Conservation (phyloP, 2,888 invertebrate genomes). For the Imbricaverruca yamaguchii region DNA sequence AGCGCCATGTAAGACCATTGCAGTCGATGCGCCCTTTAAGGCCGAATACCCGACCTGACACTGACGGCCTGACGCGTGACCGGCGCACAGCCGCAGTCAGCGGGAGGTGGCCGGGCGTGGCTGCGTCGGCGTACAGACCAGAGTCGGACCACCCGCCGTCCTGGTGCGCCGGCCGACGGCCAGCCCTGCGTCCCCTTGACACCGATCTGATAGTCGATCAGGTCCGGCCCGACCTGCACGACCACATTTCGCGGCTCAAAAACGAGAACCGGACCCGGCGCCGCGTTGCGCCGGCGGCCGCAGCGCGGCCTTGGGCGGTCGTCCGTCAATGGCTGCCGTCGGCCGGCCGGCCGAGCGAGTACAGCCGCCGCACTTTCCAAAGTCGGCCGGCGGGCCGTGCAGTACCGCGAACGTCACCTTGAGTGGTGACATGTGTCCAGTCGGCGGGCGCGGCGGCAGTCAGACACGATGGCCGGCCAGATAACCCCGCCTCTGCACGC, state of each 20-base stretch:
- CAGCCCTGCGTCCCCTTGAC: not conserved
- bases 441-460: no score
- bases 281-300: not conserved
- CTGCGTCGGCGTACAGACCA: no score
- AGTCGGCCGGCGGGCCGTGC: not conserved
- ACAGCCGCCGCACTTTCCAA: not conserved
- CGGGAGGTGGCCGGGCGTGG: no score
- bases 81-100: no score
- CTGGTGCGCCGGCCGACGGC: not conserved
- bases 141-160: no score
- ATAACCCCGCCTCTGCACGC: no score
- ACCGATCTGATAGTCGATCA: not conserved
- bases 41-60: no score
- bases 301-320: not conserved
- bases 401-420: not conserved
- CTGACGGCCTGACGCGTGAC: no score
- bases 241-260: not conserved
- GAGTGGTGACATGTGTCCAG: not conserved
- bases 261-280: not conserved
- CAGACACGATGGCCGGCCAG: no score
- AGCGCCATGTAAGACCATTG: no score
- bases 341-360: not conserved
- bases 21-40: no score
- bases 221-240: not conserved
- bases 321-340: not conserved